Evolutionary conservation across 2,888 invertebrate species (phyloP), one percentile per base, ranked within the genome.

Genomic region (Salticus scenicus): DNA sequence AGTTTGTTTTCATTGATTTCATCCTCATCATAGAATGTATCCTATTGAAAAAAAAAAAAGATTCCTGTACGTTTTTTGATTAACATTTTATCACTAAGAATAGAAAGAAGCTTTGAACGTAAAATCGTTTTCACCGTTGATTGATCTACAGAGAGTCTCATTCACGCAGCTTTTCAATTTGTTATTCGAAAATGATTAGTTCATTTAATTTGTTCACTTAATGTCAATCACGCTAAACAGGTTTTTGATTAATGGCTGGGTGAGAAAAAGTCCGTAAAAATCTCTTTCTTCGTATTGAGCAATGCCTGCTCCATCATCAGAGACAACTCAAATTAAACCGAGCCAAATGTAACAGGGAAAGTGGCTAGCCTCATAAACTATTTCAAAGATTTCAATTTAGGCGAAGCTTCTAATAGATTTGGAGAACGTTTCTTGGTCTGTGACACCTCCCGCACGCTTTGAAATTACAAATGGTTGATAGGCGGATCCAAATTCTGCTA

Each of bases 111-210:
- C 57, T 17, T 47, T 17, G 17, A 4, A 57, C 57, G 57, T 37
- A 37, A 37, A 37, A 37, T 37, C 37, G 10, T 57, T 47, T 47
- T 14, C 42, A 47, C 42, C 42, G 17, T 47, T 57, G 57, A 57
- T 57, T 57, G 57, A 57, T 57, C 57, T 57, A 17, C 57, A 2
- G 24, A 4, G 57, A 57, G 57, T 57, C 57, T 57, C 57, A 57
- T 57, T 57, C 57, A 57, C 57, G 57, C 57, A 57, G 57, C 57
- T 57, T 57, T 57, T 57, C 57, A 57, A 57, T 57, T 57, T 57
- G 57, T 57, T 57, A 57, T 57, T 57, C 57, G 14, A 57, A 57
- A 57, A 57, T 57, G 57, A 57, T 57, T 57, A 57, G 57, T 57
- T 57, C 57, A 57, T 57, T 57, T 57, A 57, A 57, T 57, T 57